Conservation (phyloP, 2,797 vertebrate species). For the Notolabrus celidotus region DNA sequence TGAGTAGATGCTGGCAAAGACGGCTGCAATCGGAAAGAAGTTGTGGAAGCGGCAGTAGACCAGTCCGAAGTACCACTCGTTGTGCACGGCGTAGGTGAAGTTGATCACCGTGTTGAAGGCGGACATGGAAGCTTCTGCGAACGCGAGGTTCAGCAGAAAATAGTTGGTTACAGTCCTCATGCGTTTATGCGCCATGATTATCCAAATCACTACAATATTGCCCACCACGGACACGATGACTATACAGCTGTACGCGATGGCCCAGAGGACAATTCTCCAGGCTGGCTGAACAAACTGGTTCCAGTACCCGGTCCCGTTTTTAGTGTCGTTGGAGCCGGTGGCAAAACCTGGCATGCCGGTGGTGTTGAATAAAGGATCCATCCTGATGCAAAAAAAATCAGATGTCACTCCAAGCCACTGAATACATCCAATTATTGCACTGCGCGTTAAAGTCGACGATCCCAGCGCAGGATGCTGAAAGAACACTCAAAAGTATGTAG, state of each 20-base stretch:
- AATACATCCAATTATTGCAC: background rate
- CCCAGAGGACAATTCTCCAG: conserved; percentile 96
- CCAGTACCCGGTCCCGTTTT: conserved; percentile 76
- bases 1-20: conserved; percentile 98
- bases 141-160: conserved; percentile 95
- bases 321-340: conserved; percentile 65
- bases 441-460: background rate
- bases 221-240: conserved; percentile 94
- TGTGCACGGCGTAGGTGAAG: conserved; percentile 94
- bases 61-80: conserved; percentile 96
- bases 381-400: conserved; percentile 25
- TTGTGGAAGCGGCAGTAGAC: conserved; percentile 98
- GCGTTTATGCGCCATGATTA: conserved; percentile 94
- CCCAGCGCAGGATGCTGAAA: background rate
- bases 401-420: conserved; percentile 1
- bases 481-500: conserved; percentile 30
- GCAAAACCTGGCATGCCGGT: conserved; percentile 66
- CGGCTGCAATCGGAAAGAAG: conserved; percentile 97
- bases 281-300: conserved; percentile 94
- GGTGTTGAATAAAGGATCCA: conserved; percentile 81
- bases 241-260: conserved; percentile 90
- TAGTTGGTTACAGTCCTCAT: conserved; percentile 99
- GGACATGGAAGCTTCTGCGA: conserved; percentile 96
- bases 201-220: conserved; percentile 96
- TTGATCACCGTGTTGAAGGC: conserved; percentile 97